Evolutionary conservation across 2,113 vertebrate species (phyloP).

Genomic region (Percopsis transmontana): DNA sequence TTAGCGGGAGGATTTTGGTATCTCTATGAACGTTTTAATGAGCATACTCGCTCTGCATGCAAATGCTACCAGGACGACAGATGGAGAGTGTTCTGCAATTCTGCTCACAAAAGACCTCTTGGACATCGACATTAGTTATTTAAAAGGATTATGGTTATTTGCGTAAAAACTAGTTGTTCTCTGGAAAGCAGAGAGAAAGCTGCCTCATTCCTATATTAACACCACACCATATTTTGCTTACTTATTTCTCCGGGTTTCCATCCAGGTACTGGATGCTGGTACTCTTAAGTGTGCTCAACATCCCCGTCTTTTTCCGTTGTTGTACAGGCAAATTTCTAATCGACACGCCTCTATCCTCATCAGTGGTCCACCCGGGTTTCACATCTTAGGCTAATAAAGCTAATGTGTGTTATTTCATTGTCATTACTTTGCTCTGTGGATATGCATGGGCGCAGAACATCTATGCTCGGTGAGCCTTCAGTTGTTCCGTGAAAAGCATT

Average conservation of each 20-base stretch:
- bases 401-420: constrained; percentile 24
- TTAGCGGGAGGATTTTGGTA: constrained; percentile 43
- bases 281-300: no score
- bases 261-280: no score
- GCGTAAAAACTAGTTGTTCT: constrained; percentile 22
- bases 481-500: constrained; percentile 12
- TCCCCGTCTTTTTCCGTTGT: no score
- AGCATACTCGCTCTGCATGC: constrained; percentile 32
- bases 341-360: no score
- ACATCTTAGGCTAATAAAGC: constrained; percentile 7
- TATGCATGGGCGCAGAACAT: constrained; percentile 14
- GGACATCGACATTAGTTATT: constrained; percentile 35
- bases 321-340: no score
- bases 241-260: no score
- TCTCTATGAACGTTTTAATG: constrained; percentile 36
- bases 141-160: constrained; percentile 40
- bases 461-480: background rate
- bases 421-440: constrained; percentile 35
- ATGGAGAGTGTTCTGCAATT: constrained; percentile 21
- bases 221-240: no score
- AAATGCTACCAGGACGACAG: constrained; percentile 15
- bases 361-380: background rate
- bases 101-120: constrained; percentile 24
- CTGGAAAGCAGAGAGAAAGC: background rate
- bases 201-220: no score